Percentiles rank a stretch among this genome's conserved stretches.
Evolutionary conservation across 2,888 invertebrate genomes (phyloP).

Genomic region (Brachynemurus nebulosus): DNA sequence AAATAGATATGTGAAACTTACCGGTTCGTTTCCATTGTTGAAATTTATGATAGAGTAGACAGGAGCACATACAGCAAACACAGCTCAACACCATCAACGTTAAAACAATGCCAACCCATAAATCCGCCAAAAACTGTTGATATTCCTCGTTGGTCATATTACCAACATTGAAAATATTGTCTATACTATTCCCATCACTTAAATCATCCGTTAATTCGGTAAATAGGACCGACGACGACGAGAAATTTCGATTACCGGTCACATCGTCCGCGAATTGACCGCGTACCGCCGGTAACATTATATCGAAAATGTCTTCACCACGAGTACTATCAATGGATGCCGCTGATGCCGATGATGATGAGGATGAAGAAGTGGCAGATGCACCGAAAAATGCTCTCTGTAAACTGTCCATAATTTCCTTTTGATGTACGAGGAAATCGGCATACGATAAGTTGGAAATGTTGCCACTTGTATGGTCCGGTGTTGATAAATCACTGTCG

Average conservation of each 20-base stretch:
- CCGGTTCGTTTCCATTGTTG: constrained; percentile 48
- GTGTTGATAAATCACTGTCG: neutral
- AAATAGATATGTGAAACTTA: constrained; percentile 27
- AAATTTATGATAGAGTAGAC: constrained; percentile 47
- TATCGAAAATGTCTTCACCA: too few species aligned
- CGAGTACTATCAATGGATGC: neutral
- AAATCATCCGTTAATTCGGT: neutral
- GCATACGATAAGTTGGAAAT: neutral
- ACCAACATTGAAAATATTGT: neutral
- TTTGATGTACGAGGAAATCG: neutral
- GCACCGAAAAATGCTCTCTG: neutral
- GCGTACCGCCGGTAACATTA: too few species aligned
- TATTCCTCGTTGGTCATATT: constrained; percentile 32
- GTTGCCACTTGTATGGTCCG: too few species aligned
- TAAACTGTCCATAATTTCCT: neutral
- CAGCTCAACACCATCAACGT: constrained; percentile 45
- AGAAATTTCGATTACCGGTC: too few species aligned
- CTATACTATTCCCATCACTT: neutral
- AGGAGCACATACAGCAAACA: constrained; percentile 47
- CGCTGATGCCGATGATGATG: neutral
- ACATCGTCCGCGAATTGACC: too few species aligned
- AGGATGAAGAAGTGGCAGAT: neutral
- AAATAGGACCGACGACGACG: neutral
- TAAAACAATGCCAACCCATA: constrained; percentile 47
- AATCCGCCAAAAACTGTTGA: constrained; percentile 42